Percentiles rank a stretch among this genome's conserved stretches.
Conservation (phyloP, 1,140 invertebrate species). For the Heterodera carotae region DNA sequence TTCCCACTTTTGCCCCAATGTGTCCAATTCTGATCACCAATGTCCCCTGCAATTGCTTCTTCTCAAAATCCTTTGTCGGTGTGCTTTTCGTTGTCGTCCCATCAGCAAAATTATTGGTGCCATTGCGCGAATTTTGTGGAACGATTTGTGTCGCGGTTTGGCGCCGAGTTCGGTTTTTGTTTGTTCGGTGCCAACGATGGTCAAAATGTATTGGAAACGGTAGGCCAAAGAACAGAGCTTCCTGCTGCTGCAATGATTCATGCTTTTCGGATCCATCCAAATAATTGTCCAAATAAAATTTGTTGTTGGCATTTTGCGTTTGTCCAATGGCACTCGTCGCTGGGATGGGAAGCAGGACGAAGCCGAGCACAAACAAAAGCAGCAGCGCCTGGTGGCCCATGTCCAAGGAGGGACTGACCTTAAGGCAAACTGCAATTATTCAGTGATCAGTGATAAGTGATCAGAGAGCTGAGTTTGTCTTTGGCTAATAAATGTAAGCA, state of each 20-base stretch:
- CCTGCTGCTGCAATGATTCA: neutral
- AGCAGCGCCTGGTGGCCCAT: neutral
- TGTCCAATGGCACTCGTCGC: neutral
- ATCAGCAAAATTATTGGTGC: neutral
- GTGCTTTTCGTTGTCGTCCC: neutral
- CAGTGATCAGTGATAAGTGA: too few species aligned
- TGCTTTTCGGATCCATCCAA: neutral
- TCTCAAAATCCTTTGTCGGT: constrained; percentile 8
- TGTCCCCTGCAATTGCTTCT: constrained; percentile 21
- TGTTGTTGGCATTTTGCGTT: neutral
- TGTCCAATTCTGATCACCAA: constrained; percentile 22
- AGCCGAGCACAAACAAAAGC: neutral
- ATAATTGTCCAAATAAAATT: neutral
- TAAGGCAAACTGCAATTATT: too few species aligned
- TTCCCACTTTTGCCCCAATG: constrained; percentile 21
- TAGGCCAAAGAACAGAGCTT: neutral
- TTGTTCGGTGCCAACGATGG: neutral
- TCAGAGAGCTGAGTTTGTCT: too few species aligned
- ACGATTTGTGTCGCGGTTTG: neutral
- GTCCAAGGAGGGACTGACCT: neutral
- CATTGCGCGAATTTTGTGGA: too few species aligned
- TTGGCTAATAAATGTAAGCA: too few species aligned
- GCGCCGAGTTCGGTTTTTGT: neutral
- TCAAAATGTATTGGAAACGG: neutral
- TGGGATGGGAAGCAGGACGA: neutral